These are phyloP conservation scores for Aselliscus stoliczkanus DNA, from an alignment of 2,797 vertebrate genomes.

Conservation along the genomic window DNA sequence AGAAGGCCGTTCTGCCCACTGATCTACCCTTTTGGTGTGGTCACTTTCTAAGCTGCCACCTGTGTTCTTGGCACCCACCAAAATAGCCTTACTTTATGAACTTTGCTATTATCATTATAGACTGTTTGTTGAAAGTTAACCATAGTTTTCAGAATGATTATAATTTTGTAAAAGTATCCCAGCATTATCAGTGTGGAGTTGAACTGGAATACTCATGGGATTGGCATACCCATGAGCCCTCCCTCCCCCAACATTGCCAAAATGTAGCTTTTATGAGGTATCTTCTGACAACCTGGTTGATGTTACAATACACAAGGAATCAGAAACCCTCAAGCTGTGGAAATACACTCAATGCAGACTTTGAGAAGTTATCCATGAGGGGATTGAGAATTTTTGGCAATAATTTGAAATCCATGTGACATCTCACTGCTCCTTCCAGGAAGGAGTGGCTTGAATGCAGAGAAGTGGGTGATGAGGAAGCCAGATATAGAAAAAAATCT, in stretches of 20 bases:
- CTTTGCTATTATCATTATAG: background rate
- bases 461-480: background rate
- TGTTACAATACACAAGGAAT: background rate
- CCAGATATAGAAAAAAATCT: too few species aligned
- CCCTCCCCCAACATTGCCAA: accelerated
- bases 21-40: accelerated
- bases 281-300: background rate
- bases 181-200: background rate
- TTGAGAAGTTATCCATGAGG: background rate
- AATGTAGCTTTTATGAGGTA: accelerated
- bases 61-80: background rate
- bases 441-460: background rate
- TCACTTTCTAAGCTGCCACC: background rate
- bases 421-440: background rate
- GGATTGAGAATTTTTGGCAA: background rate
- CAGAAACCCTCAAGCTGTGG: background rate
- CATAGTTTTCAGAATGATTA: background rate
- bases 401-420: background rate
- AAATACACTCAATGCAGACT: background rate
- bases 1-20: background rate
- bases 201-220: background rate
- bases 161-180: background rate
- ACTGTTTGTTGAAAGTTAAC: accelerated
- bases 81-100: background rate
- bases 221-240: too few species aligned